These are phyloP conservation scores for Sphaerodactylus townsendi DNA, from an alignment of 2,113 vertebrate genomes.

Conservation along the genomic window DNA sequence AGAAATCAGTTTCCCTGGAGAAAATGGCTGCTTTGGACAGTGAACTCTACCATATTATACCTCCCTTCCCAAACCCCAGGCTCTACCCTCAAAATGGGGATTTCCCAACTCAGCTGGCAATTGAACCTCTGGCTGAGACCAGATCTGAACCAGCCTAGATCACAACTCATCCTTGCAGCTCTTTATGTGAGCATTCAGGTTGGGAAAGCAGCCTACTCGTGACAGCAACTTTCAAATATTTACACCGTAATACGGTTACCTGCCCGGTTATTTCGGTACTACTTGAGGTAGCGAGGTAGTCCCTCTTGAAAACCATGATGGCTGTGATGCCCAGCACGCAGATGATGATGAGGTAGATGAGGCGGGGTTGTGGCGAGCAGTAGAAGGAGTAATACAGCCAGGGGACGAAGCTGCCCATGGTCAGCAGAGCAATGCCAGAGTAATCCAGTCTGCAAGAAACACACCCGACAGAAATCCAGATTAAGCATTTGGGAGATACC, in stretches of 20 bases:
- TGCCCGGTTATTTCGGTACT: constrained; percentile 39
- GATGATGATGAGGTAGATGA: constrained; percentile 51
- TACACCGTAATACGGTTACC: constrained; percentile 23
- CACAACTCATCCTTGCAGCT: neutral
- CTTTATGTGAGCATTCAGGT: neutral
- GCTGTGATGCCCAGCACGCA: constrained; percentile 48
- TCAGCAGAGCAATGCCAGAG: constrained; percentile 49
- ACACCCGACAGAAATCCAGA: neutral
- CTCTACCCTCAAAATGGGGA: too few relatives aligned
- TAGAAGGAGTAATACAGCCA: constrained; percentile 53
- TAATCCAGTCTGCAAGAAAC: constrained; percentile 45
- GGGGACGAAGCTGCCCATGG: constrained; percentile 52
- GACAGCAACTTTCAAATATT: too few relatives aligned
- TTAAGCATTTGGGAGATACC: neutral
- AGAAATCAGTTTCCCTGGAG: too few relatives aligned
- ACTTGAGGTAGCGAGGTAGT: constrained; percentile 38
- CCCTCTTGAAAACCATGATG: constrained; percentile 40
- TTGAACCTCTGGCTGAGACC: neutral
- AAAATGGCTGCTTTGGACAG: too few relatives aligned
- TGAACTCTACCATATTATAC: too few relatives aligned
- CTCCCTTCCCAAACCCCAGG: too few relatives aligned
- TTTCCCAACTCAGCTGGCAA: too few relatives aligned
- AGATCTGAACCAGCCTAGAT: neutral
- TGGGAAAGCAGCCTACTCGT: neutral
- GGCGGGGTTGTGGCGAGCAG: constrained; percentile 47